These are phyloP conservation scores for Drosophila pruinosa DNA, from an alignment of 1,140 invertebrate genomes.

Conservation along the genomic window DNA sequence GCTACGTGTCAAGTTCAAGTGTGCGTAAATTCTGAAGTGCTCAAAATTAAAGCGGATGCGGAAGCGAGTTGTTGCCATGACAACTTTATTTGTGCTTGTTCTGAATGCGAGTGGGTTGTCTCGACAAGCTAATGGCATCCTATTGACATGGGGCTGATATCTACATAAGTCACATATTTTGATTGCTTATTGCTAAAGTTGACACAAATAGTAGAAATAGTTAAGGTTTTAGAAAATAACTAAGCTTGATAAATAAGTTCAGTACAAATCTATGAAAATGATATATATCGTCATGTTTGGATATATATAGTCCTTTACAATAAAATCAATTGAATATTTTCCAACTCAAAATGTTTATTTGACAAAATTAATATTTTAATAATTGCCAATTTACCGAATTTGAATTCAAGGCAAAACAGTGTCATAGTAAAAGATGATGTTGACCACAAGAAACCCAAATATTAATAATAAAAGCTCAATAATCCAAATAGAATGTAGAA, in stretches of 20 bases:
- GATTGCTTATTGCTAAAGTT: background rate
- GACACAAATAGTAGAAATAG: background rate
- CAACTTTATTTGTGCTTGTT: background rate
- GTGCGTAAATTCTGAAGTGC: constrained; percentile 27
- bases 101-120: background rate
- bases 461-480: background rate
- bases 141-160: background rate
- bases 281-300: no score
- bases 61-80: constrained; percentile 41
- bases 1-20: constrained; percentile 53
- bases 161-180: background rate
- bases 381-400: no score
- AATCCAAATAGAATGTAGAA: background rate
- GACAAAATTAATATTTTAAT: no score
- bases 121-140: background rate
- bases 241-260: no score
- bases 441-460: background rate
- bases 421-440: background rate
- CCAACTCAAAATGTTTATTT: no score
- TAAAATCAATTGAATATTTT: no score
- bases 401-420: background rate
- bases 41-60: constrained; percentile 26
- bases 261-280: no score
- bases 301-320: no score
- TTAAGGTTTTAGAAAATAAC: no score